Conservation (phyloP, 1,140 invertebrate genomes). For the Episyrphus balteatus region DNA sequence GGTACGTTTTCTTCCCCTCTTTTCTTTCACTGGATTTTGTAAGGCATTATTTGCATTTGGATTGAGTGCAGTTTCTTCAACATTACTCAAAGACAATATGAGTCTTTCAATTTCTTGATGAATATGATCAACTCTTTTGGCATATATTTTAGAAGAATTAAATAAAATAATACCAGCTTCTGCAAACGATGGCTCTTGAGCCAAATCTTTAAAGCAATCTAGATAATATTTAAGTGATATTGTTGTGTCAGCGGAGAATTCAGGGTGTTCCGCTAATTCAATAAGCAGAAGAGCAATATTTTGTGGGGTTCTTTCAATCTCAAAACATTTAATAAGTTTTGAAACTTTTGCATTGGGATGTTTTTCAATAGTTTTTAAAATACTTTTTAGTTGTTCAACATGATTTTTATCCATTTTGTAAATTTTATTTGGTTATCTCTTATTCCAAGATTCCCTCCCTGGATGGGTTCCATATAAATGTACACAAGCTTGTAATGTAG, state of each 20-base stretch:
- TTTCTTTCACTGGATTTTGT: conserved; percentile 3
- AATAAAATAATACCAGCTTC: conserved; percentile 10
- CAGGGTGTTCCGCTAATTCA: conserved; percentile 25
- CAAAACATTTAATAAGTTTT: conserved; percentile 18
- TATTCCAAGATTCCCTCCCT: no score
- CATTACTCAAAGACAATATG: conserved; percentile 5
- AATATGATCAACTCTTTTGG: conserved; percentile 8
- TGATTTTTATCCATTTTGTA: no score
- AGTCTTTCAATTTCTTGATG: conserved; percentile 5
- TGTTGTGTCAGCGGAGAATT: conserved; percentile 21
- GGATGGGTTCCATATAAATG: no score
- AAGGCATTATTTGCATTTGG: background rate
- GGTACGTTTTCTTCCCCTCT: background rate
- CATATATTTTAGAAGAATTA: conserved; percentile 7
- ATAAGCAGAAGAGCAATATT: conserved; percentile 17
- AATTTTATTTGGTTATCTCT: no score
- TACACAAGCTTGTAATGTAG: no score
- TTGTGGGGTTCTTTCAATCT: conserved; percentile 12
- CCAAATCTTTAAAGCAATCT: background rate
- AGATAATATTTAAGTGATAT: conserved; percentile 16
- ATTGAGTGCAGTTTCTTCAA: background rate
- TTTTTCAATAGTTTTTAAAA: conserved; percentile 16
- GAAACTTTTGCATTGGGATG: conserved; percentile 22
- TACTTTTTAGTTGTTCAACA: conserved; percentile 1
- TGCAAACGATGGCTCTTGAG: conserved; percentile 4